These are phyloP conservation scores for Tachina grossa DNA, from an alignment of 2,888 invertebrate genomes.

Conservation along the genomic window DNA sequence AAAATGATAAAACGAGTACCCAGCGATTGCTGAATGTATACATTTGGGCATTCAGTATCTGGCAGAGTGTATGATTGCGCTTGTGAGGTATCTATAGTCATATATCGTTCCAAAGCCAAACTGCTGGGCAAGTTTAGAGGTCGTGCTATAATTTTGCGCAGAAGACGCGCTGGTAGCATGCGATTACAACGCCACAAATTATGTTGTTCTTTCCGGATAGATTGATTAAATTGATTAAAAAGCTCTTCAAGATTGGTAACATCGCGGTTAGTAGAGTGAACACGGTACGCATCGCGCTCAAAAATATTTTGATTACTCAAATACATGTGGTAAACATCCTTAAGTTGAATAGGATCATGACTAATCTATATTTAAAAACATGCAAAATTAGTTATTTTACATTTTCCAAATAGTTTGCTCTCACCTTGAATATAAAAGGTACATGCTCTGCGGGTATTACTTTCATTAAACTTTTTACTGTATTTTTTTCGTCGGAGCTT, in stretches of 20 bases:
- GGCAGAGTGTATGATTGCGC: conserved; percentile 88
- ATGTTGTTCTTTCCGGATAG: conserved; percentile 75
- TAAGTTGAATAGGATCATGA: conserved; percentile 84
- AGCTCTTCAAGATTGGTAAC: conserved; percentile 82
- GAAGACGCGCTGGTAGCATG: conserved; percentile 88
- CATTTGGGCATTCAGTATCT: conserved; percentile 91
- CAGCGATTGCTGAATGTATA: conserved; percentile 88
- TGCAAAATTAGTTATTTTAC: background rate
- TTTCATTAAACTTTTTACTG: conserved; percentile 22
- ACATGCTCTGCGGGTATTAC: conserved; percentile 75
- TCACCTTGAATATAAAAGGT: conserved; percentile 85
- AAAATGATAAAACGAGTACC: conserved; percentile 89
- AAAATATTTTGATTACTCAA: conserved; percentile 85
- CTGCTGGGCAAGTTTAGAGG: conserved; percentile 89
- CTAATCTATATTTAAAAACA: conserved; percentile 83
- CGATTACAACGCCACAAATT: conserved; percentile 88
- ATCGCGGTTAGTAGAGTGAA: conserved; percentile 80
- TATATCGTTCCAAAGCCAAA: conserved; percentile 89
- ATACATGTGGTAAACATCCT: conserved; percentile 85
- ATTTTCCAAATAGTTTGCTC: background rate
- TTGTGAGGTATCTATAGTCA: conserved; percentile 89
- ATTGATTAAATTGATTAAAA: conserved; percentile 79
- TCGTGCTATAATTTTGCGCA: conserved; percentile 89
- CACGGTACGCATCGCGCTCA: conserved; percentile 86
- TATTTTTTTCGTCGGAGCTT: conserved; percentile 3